These are phyloP conservation scores for Urocolius indicus DNA, from an alignment of 2,113 vertebrate genomes.

Conservation along the genomic window DNA sequence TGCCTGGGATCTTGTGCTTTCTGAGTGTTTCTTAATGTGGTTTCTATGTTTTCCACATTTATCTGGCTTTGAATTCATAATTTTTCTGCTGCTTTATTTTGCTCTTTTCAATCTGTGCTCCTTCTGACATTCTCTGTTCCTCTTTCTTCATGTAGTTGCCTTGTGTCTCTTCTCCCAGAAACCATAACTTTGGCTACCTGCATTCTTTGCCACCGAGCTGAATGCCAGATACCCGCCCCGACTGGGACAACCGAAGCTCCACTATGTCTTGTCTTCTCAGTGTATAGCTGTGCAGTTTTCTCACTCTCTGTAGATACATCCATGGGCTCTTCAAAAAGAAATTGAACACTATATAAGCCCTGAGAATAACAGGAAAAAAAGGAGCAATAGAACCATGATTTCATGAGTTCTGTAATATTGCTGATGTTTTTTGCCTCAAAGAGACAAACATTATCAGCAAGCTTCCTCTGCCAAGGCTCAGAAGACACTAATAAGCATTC, in stretches of 20 bases:
- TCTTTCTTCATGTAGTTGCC: neutral
- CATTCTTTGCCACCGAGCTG: accelerated
- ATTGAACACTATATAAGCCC: neutral
- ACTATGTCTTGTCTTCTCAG: neutral
- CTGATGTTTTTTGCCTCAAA: neutral
- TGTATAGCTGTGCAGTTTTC: neutral
- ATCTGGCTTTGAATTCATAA: neutral
- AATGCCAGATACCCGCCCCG: neutral
- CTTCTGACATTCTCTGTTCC: neutral
- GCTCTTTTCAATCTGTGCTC: neutral
- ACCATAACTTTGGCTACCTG: neutral
- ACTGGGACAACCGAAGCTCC: neutral
- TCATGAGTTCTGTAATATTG: neutral
- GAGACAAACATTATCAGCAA: neutral
- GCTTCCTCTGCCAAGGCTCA: neutral
- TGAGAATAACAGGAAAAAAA: neutral
- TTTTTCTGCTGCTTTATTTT: neutral
- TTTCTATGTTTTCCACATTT: neutral
- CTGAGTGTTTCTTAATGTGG: neutral
- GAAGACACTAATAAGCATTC: neutral
- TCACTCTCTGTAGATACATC: neutral
- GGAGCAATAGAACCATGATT: neutral
- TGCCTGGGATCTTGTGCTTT: neutral
- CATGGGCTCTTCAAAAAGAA: neutral
- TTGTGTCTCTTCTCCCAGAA: neutral